A percentile compares a stretch with the other conserved stretches of the same genome.
Evolutionary conservation across 2,797 vertebrate genomes (phyloP).

Genomic region (Oceanodroma leucorhoa): DNA sequence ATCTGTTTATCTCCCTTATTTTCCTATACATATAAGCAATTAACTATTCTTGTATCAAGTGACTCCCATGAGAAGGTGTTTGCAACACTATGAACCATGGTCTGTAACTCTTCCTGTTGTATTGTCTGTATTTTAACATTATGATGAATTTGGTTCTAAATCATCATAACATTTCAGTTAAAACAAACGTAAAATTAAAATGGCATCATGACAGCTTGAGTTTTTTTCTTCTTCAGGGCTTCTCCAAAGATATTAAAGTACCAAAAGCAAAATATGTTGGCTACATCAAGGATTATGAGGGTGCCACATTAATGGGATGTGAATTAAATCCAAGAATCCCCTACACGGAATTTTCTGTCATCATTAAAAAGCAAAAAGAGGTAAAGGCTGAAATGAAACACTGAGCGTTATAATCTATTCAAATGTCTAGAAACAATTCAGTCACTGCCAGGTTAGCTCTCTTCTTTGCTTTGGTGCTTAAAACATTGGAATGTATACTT

Average conservation of each 20-base stretch:
- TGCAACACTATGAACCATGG: not conserved
- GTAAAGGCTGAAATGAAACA: conserved; percentile 66
- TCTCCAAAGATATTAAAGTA: conserved; percentile 99
- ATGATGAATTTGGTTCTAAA: not conserved
- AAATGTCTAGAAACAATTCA: not conserved
- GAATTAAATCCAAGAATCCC: conserved; percentile 97
- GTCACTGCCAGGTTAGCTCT: not conserved
- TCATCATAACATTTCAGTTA: not conserved
- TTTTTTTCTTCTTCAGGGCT: conserved; percentile 81
- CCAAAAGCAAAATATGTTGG: conserved; percentile 95
- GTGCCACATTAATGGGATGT: conserved; percentile 97
- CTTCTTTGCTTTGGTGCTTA: not conserved
- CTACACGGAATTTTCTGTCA: conserved; percentile 97
- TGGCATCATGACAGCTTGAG: not conserved
- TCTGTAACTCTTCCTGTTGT: not conserved
- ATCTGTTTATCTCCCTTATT: not conserved
- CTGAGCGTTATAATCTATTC: not conserved
- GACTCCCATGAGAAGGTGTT: not conserved
- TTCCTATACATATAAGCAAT: not conserved
- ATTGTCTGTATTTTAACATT: not conserved
- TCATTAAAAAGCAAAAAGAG: conserved; percentile 99
- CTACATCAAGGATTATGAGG: conserved; percentile 99
- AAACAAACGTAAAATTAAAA: not conserved
- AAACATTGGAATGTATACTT: not conserved
- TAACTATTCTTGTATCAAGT: not conserved